phyloP scores from a whole-genome alignment of 2,113 vertebrate species.

The Etheostoma spectabile region DNA sequence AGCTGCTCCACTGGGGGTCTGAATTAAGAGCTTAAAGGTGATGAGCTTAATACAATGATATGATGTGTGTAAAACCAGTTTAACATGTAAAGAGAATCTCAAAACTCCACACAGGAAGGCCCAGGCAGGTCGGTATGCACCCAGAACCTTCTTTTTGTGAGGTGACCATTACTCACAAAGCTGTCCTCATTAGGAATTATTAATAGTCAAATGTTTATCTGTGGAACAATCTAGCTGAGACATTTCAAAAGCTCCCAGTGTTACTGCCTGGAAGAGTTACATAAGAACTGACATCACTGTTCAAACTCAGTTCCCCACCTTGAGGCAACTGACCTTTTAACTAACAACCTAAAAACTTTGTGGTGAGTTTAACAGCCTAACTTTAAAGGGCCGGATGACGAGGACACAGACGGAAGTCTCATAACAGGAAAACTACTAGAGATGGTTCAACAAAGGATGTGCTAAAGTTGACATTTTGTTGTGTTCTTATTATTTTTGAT shows the following conservation, averaged over 20 bases:
- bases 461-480: not conserved
- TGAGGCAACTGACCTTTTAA: not conserved
- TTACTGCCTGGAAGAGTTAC: not conserved
- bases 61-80: not conserved
- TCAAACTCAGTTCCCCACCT: not conserved
- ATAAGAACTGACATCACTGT: not conserved
- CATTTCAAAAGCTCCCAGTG: not conserved
- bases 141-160: too few relatives aligned
- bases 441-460: not conserved
- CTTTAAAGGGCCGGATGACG: not conserved
- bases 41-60: not conserved
- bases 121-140: not conserved
- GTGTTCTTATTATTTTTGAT: not conserved
- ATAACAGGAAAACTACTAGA: slow-evolving; percentile 2
- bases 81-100: not conserved
- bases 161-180: not conserved
- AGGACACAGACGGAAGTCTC: not conserved
- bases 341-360: not conserved
- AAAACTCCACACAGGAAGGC: not conserved
- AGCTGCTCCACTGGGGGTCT: not conserved
- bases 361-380: not conserved
- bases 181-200: not conserved
- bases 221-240: not conserved
- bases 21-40: not conserved
- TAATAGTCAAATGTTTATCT: not conserved